Evolutionary conservation across 2,888 invertebrate species (phyloP), one percentile per base, ranked within the genome.

Genomic region (Clivina fossor): DNA sequence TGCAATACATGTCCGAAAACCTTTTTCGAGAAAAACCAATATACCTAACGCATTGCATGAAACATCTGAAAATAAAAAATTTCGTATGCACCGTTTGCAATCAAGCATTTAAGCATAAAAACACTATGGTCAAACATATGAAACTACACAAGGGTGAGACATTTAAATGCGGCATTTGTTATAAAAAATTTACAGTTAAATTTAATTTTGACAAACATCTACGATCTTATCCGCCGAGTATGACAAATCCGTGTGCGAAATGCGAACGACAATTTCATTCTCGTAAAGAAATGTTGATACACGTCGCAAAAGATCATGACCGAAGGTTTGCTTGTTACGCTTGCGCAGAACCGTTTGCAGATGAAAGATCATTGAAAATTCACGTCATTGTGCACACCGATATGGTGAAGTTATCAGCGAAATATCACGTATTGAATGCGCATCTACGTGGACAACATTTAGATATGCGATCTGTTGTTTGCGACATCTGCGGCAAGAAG

Each of bases 171-270:
- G 66, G 69, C 0, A 61, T 66, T 0, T 81, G 80, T 60, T 65
- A 70, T 0, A 80, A 79, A 61, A 70, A 74, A 0, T 81, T 80
- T 55, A 65, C 70, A 0, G 57, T 76, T 44, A 74, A 66, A 35
- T 61, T 66, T 1, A 58, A 58, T 22, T 58, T 49, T 26, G 77
- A 77, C 48, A 75, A 74, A 1, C 76, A 76, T 1, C 76, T 76
- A 54, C 76, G 76, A 20, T 53, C 58, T 2, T 58, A 54, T 32
- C 40, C 55, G 2, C 4, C 22, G 7, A 22, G 13, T 35, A 13
- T 33, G 33, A 33, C 33, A 13, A 22, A 32, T 3, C 33, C 33
- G 3, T 58, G 51, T n/a, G 43, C 26, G n/a, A 7, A 11, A 18
- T 53, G 51, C 19, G 43, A 38, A 22, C 59, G 55, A 24, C 44